Evolutionary conservation across 1,140 invertebrate species (phyloP), one percentile per base, ranked within the genome.

Genomic region (Drosophila malerkotliana): DNA sequence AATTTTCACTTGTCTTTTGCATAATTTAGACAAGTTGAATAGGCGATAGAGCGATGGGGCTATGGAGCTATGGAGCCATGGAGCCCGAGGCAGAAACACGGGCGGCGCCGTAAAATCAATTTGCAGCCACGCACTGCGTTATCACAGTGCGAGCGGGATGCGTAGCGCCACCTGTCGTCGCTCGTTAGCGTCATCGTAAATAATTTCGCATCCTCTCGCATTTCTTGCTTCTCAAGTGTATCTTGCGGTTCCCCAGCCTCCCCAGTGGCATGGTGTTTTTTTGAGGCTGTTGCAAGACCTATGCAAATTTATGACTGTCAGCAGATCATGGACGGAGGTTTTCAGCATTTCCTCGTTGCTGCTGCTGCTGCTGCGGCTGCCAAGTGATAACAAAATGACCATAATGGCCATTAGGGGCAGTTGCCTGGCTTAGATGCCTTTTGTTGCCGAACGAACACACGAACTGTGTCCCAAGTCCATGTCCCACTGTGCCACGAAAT

Each of bases 111-210:
- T 68, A 77, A 88, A 87, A 88, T 87, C 82, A 87, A 87, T 87
- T 87, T 83, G 37, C 72, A 51, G 79, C 78, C 79, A 87, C 83
- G 82, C 82, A 85, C 30, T 62, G 80, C 61, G 80, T 83, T 79
- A 83, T 83, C 80, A 83, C 14, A 30, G 48, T 28, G 71, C 56
- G 64, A 69, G 57, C 41, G 47, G 66, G 51, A 54, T 79, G 55
- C 58, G 55, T 79, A 62, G 79, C 82, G 66, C 71, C 82, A 87
- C 79, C 79, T 87, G 82, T 87, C 83, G 83, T 72, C 83, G 83
- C 79, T 88, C 82, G 82, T 87, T 87, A 87, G 83, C 82, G 83
- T 87, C 82, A 87, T 87, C 82, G 77, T 87, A 87, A 87, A 87
- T 87, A 88, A 88, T 87, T 24, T 88, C 81, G 81, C 53, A 39